Base-by-base conservation (phyloP, 2,113 vertebrate genomes). In the Brevimyrus niger region DNA sequence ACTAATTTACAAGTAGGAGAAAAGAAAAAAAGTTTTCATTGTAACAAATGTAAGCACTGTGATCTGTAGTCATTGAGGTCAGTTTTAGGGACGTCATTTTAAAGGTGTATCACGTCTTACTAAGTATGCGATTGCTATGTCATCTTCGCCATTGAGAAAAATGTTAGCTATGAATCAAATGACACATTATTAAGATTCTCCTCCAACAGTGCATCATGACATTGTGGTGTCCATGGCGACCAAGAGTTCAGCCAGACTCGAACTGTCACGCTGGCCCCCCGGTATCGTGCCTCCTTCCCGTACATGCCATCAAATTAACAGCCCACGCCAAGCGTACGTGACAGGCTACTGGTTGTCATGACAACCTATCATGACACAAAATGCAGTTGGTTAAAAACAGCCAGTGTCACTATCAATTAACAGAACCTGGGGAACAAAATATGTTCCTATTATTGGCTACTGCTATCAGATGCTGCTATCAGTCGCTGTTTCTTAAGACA, bases 181-280 rank as follows among this genome's bases (percentile, higher is more conserved):
- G 13, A 80, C 73, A 38, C 73, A 1, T 42, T 23, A 44, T 47
- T 84, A 84, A 84, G 44, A 21, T 82, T 82, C 35, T 44, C 38
- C 31, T 38, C 35, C 38, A 44, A 23, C 17, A 3, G 82, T 84
- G 42, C 44, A n/a, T 47, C 9, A n/a, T 84, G 82, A 44, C 42
- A 85, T 91, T 92, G 88, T 90, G 91, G 92, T 93, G 93, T 91
- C 93, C 93, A 93, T 94, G 92, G 93, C 73, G 91, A 93, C 90
- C 87, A 86, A 88, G 91, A 90, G 76, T 93, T 92, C 88, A 90
- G 88, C 90, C 86, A 91, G 87, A 80, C 87, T 91, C 85, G 47
- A 87, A n/a, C 88, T 87, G 87, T 76, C 38, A 55, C 61, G 65
- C 87, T 89, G 61, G n/a, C n/a, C 5, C 65, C 73, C 47, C 47